phyloP scores from a whole-genome alignment of 2,797 vertebrate genomes.

The Lates japonicus region DNA sequence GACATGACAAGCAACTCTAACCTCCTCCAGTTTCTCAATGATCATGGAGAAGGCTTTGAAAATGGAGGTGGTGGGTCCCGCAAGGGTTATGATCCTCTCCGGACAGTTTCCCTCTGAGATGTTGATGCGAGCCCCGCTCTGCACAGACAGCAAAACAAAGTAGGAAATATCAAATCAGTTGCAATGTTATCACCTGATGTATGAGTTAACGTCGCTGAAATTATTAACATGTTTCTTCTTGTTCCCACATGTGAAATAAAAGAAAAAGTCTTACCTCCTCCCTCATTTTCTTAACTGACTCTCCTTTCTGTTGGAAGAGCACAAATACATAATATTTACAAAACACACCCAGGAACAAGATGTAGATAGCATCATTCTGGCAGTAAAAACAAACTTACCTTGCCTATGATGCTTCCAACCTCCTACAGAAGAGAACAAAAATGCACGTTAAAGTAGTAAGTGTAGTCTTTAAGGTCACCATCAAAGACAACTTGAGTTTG shows the following conservation, averaged over 20 bases:
- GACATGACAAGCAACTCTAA: conserved; percentile 46
- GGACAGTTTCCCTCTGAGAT: conserved; percentile 98
- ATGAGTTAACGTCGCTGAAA: conserved; percentile 11
- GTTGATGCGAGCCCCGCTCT: conserved; percentile 96
- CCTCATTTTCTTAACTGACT: conserved; percentile 96
- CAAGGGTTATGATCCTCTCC: conserved; percentile 94
- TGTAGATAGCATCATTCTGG: background rate
- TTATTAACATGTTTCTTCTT: background rate
- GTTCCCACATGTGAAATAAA: background rate
- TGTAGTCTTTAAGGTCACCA: background rate
- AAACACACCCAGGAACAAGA: conserved; percentile 13
- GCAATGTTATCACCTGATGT: background rate
- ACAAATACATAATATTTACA: conserved; percentile 55
- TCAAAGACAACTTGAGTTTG: background rate
- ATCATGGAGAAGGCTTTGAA: conserved; percentile 98
- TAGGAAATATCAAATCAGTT: conserved; percentile 15
- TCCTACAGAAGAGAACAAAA: conserved; percentile 83
- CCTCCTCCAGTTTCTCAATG: conserved; percentile 97
- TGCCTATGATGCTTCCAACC: conserved; percentile 96
- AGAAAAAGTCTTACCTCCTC: conserved; percentile 88
- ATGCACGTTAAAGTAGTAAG: conserved; percentile 4
- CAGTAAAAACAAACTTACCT: conserved; percentile 78
- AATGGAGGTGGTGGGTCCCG: conserved; percentile 95
- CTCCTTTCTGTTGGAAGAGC: conserved; percentile 89
- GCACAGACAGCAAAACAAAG: conserved; percentile 37